These are phyloP conservation scores for Acrobasis consociella DNA, from an alignment of 2,888 invertebrate genomes.

Conservation along the genomic window DNA sequence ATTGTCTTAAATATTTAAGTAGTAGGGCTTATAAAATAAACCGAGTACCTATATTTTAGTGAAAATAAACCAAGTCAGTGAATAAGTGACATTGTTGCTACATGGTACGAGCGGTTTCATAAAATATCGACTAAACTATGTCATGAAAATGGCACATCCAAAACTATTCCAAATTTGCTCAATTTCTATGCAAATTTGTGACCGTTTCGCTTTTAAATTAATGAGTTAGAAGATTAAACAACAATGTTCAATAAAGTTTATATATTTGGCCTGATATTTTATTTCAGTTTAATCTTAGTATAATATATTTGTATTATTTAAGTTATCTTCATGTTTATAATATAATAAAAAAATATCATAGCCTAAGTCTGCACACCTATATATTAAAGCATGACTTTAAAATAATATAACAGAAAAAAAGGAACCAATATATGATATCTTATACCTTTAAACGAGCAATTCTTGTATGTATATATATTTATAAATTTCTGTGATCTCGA, in stretches of 20 bases:
- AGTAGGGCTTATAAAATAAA: background rate
- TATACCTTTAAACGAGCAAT: too few relatives aligned
- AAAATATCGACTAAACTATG: slow-evolving; percentile 59
- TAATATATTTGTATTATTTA: too few relatives aligned
- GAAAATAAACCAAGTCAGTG: background rate
- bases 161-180: slow-evolving; percentile 52
- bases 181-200: slow-evolving; percentile 61
- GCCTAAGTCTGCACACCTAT: too few relatives aligned
- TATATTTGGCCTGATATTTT: background rate
- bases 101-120: slow-evolving; percentile 38
- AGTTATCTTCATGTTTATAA: too few relatives aligned
- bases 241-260: background rate
- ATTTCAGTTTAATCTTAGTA: too few relatives aligned
- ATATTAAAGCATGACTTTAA: too few relatives aligned
- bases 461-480: too few relatives aligned
- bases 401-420: too few relatives aligned
- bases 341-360: too few relatives aligned
- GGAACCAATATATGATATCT: too few relatives aligned
- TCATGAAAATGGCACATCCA: slow-evolving; percentile 46
- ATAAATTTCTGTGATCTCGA: too few relatives aligned
- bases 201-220: slow-evolving; percentile 41
- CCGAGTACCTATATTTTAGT: slow-evolving; percentile 1
- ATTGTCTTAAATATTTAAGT: too few relatives aligned
- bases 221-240: slow-evolving; percentile 30
- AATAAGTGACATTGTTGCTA: slow-evolving; percentile 35